Conservation (phyloP, 2,797 vertebrate genomes). For the Tenualosa ilisha region DNA sequence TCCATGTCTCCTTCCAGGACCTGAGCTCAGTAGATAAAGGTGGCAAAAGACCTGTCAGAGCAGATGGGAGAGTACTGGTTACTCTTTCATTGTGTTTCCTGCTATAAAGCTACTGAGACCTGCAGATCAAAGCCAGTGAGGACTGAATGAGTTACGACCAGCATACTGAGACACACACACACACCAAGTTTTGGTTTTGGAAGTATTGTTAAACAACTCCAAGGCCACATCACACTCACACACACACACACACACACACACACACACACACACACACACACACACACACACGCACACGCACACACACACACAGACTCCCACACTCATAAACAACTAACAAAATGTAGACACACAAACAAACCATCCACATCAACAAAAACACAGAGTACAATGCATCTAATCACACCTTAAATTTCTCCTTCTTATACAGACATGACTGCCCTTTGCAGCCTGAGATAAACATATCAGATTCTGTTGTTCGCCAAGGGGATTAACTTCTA, state of each 20-base stretch:
- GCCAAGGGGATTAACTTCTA: conserved; percentile 44
- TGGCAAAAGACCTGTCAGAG: not conserved
- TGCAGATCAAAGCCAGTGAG: not conserved
- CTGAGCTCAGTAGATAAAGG: not conserved
- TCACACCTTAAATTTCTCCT: not conserved
- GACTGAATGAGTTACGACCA: not conserved
- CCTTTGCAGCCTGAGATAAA: conserved; percentile 37
- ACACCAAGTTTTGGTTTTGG: not conserved
- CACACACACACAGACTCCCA: not conserved
- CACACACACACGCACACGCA: not conserved
- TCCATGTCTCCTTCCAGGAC: not conserved
- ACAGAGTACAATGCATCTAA: not conserved
- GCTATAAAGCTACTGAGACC: not conserved
- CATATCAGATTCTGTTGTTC: conserved; percentile 55
- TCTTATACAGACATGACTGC: not conserved
- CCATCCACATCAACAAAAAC: not conserved
- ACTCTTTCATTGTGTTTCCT: not conserved
- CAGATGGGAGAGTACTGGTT: not conserved
- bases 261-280: not conserved
- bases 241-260: not conserved
- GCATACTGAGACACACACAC: not conserved
- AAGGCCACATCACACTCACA: not conserved
- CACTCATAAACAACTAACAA: not conserved
- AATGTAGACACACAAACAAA: not conserved
- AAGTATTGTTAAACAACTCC: too few species aligned